phyloP scores from a whole-genome alignment of 2,888 invertebrate genomes.

The Cistogaster globosa region DNA sequence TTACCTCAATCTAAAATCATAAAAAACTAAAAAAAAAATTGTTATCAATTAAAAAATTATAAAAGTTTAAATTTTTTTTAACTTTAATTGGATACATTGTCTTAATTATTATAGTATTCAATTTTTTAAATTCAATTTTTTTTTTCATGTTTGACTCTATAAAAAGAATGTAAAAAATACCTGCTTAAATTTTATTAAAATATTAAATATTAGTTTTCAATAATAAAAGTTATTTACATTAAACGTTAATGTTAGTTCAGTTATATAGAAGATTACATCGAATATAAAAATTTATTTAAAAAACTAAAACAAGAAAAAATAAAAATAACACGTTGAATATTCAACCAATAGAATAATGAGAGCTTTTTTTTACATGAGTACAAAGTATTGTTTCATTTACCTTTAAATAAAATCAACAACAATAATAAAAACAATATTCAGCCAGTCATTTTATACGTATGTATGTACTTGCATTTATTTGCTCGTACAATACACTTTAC shows the following conservation, averaged over 20 bases:
- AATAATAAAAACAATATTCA: background rate
- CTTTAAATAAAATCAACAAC: constrained; percentile 18
- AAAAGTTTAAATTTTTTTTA: too few species aligned
- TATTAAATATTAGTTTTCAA: background rate
- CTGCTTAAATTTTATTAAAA: too few species aligned
- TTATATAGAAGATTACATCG: too few species aligned
- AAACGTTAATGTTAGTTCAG: too few species aligned
- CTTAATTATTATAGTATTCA: too few species aligned
- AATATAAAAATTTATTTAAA: too few species aligned
- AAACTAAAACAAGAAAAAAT: too few species aligned
- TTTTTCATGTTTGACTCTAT: background rate
- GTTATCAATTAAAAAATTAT: too few species aligned
- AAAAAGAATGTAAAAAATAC: background rate
- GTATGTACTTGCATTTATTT: constrained; percentile 8
- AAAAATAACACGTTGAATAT: too few species aligned
- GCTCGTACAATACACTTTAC: constrained; percentile 64
- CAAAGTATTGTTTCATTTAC: constrained; percentile 21
- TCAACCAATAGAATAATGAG: background rate
- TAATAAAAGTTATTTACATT: background rate
- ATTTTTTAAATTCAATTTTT: background rate
- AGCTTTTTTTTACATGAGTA: background rate
- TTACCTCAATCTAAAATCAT: too few species aligned
- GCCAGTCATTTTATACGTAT: constrained; percentile 22
- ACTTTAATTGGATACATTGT: too few species aligned
- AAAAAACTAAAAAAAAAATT: too few species aligned